These are phyloP conservation scores for Ephialtes manifestator DNA, from an alignment of 2,888 invertebrate species.

Conservation along the genomic window DNA sequence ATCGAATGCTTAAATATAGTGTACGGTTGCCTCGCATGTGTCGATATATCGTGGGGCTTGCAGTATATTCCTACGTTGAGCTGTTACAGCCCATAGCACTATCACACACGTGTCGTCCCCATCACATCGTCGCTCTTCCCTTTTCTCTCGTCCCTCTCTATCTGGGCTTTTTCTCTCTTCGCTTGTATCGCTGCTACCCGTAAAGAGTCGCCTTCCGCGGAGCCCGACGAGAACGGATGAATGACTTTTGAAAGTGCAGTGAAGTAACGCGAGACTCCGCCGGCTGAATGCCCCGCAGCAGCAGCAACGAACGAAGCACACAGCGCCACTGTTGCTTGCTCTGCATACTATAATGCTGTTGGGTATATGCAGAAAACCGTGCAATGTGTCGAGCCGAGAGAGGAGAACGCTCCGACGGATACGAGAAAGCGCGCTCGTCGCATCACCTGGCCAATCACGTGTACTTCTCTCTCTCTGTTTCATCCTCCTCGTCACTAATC, in stretches of 20 bases:
- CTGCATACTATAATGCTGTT: background rate
- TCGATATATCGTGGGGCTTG: background rate
- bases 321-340: background rate
- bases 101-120: conserved; percentile 31
- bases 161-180: conserved; percentile 11
- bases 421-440: conserved; percentile 31
- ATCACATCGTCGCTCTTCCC: conserved; percentile 5
- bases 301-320: background rate
- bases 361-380: conserved; percentile 14
- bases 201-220: conserved; percentile 32
- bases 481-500: background rate
- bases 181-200: background rate
- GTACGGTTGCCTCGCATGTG: background rate
- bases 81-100: conserved; percentile 10
- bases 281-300: conserved; percentile 43
- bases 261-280: conserved; percentile 48
- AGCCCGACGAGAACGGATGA: conserved; percentile 49
- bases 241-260: conserved; percentile 59
- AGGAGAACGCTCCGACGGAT: conserved; percentile 52
- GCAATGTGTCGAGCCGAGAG: conserved; percentile 44
- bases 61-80: background rate
- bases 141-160: conserved; percentile 10
- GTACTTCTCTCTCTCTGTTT: background rate
- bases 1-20: conserved; percentile 32
- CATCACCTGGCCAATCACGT: conserved; percentile 44